Conservation (phyloP, 2,797 vertebrate genomes). For the Erpetoichthys calabaricus region DNA sequence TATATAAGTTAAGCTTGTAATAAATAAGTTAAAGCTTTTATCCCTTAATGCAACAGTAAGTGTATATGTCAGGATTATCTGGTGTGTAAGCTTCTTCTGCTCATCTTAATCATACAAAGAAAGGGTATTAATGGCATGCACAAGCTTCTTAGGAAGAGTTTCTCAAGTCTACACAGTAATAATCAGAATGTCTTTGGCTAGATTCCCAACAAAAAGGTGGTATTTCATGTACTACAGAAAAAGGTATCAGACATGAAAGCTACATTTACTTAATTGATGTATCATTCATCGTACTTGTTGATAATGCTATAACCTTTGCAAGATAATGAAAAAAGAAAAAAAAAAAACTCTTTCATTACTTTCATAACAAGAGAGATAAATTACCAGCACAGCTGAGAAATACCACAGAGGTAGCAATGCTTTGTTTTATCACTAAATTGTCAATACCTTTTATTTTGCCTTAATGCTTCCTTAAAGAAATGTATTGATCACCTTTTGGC, state of each 20-base stretch:
- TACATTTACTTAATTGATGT: not conserved
- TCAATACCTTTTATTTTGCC: conserved; percentile 46
- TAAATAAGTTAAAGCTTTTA: conserved; percentile 37
- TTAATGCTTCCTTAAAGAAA: conserved; percentile 71
- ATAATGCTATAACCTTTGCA: conserved; percentile 18
- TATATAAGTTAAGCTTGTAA: conserved; percentile 33
- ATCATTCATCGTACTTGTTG: not conserved
- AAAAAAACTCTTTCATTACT: conserved; percentile 15
- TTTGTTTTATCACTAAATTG: conserved; percentile 36
- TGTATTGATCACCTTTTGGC: conserved; percentile 59
- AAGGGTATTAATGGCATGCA: conserved; percentile 25
- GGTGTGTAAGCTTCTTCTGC: conserved; percentile 27
- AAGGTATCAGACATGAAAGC: not conserved
- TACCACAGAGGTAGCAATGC: conserved; percentile 32
- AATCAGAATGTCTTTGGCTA: too few relatives aligned
- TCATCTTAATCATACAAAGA: conserved; percentile 40
- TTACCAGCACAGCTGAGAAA: conserved; percentile 33
- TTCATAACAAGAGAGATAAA: conserved; percentile 20
- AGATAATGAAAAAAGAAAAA: conserved; percentile 10
- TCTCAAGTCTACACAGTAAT: too few relatives aligned
- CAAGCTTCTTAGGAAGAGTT: conserved; percentile 11
- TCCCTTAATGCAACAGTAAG: conserved; percentile 28
- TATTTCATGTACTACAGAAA: too few relatives aligned
- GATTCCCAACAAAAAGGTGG: too few relatives aligned
- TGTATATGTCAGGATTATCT: conserved; percentile 39